phyloP scores from a whole-genome alignment of 2,888 invertebrate genomes.

The Orgyia antiqua region DNA sequence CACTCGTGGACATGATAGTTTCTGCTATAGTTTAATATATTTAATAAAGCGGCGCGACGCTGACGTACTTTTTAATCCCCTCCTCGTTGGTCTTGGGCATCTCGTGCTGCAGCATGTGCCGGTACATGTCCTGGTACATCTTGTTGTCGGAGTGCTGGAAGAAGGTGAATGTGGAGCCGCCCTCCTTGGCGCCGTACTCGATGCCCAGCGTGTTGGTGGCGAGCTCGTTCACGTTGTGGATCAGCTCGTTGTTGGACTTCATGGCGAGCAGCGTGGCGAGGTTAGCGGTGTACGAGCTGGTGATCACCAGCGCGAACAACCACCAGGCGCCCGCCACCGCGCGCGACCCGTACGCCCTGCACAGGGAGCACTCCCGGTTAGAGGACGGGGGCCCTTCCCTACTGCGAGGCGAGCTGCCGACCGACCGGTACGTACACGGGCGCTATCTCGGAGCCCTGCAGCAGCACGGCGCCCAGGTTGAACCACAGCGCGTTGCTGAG shows the following conservation, averaged over 20 bases:
- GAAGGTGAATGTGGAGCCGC: conserved; percentile 93
- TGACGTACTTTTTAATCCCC: conserved; percentile 79
- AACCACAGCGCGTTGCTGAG: conserved; percentile 93
- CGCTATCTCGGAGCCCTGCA: conserved; percentile 92
- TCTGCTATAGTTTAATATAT: too few species aligned
- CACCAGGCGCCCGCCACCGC: conserved; percentile 92
- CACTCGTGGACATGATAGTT: too few species aligned
- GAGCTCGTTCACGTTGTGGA: conserved; percentile 88
- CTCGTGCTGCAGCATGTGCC: conserved; percentile 82
- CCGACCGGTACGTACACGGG: conserved; percentile 65
- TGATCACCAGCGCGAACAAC: conserved; percentile 92
- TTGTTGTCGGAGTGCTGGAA: conserved; percentile 86
- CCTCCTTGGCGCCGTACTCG: conserved; percentile 88
- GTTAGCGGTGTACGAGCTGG: conserved; percentile 93
- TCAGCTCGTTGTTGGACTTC: conserved; percentile 82
- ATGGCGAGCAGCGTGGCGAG: conserved; percentile 93
- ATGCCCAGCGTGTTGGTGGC: conserved; percentile 87
- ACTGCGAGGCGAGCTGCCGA: too few species aligned
- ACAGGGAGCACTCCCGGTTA: too few species aligned
- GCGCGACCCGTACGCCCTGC: conserved; percentile 90
- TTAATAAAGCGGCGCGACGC: too few species aligned
- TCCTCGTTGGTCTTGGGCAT: conserved; percentile 77
- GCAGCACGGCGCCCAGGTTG: conserved; percentile 89
- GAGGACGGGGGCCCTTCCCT: too few species aligned
- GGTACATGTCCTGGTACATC: conserved; percentile 86